Conservation (phyloP, 2,113 vertebrate species). For the Muntiacus reevesi region DNA sequence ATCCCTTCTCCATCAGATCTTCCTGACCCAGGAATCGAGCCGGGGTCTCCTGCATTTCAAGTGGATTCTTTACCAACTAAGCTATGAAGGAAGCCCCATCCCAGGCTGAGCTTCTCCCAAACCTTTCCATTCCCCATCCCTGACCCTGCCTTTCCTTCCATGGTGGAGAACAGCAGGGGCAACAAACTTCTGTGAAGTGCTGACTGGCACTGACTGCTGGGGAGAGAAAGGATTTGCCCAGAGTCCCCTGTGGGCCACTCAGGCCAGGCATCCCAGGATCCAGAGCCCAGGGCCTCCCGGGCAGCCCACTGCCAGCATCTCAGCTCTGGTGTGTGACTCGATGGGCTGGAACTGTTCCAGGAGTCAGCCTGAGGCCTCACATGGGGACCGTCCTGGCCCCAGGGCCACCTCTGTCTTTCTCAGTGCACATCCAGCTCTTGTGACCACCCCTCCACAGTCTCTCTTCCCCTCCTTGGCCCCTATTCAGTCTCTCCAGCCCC, state of each 20-base stretch:
- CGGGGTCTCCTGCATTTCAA: not conserved
- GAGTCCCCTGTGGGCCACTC: not conserved
- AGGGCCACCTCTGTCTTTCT: too few species aligned
- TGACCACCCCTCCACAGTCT: not conserved
- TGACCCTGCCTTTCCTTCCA: not conserved
- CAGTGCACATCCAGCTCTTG: not conserved
- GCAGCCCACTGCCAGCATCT: not conserved
- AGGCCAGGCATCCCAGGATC: not conserved
- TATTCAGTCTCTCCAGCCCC: not conserved
- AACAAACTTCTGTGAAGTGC: accelerated
- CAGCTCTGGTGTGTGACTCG: not conserved
- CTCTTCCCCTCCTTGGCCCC: not conserved
- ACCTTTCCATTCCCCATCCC: not conserved
- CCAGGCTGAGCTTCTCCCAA: not conserved
- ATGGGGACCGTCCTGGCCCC: not conserved
- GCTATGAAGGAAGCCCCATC: not conserved
- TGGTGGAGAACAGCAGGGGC: accelerated
- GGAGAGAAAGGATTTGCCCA: not conserved
- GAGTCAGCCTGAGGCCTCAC: not conserved
- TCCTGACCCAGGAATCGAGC: too few species aligned
- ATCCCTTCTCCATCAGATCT: too few species aligned
- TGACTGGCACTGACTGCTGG: not conserved
- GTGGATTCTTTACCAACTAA: not conserved
- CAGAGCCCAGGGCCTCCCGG: not conserved
- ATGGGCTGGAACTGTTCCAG: not conserved